Conservation (phyloP, 2,888 invertebrate species). For the Epistrophe grossulariae region DNA sequence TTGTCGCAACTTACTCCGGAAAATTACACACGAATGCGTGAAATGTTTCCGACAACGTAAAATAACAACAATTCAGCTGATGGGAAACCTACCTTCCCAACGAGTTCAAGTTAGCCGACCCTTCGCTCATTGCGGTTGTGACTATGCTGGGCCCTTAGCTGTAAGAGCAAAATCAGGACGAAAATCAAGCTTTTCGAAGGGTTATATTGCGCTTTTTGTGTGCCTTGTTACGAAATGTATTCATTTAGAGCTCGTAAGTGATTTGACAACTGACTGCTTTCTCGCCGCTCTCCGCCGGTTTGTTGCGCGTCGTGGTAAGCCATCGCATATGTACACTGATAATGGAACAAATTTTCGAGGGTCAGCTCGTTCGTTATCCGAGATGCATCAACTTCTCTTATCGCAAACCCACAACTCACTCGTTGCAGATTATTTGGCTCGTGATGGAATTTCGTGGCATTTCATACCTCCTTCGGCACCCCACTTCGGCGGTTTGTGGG, state of each 20-base stretch:
- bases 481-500: constrained; percentile 55
- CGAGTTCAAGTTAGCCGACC: constrained; percentile 9
- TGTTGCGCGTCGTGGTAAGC: constrained; percentile 58
- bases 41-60: too few species aligned
- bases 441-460: constrained; percentile 53
- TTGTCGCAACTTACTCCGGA: too few species aligned
- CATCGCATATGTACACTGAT: constrained; percentile 9
- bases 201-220: constrained; percentile 34
- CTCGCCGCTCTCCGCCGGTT: constrained; percentile 51
- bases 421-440: constrained; percentile 47
- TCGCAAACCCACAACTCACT: constrained; percentile 29
- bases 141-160: constrained; percentile 33
- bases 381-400: constrained; percentile 37
- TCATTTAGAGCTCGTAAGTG: constrained; percentile 59
- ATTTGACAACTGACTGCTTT: constrained; percentile 44
- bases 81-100: constrained; percentile 25
- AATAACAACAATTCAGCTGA: too few species aligned
- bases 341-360: constrained; percentile 63
- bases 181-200: constrained; percentile 35
- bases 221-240: constrained; percentile 37
- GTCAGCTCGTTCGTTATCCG: constrained; percentile 21
- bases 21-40: too few species aligned
- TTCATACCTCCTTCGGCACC: constrained; percentile 65
- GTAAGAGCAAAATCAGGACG: constrained; percentile 41
- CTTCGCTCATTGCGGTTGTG: constrained; percentile 29